A percentile compares a stretch with the other conserved stretches of the same genome.
phyloP scores from a whole-genome alignment of 2,797 vertebrate species.

The Meriones psammophilus region DNA sequence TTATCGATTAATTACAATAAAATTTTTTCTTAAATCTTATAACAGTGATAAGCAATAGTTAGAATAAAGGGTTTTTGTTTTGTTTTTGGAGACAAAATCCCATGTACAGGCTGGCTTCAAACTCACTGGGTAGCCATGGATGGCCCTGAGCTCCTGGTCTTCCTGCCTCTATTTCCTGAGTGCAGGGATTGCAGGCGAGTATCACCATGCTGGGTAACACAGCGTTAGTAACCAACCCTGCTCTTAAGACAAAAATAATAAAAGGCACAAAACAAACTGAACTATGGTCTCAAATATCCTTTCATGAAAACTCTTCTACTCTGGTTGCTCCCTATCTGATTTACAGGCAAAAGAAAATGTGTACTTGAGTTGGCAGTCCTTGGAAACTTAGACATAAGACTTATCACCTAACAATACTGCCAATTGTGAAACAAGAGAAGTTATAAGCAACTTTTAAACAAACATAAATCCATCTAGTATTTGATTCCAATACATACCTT shows the following conservation, averaged over 20 bases:
- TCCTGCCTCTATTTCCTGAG: neutral
- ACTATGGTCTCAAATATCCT: neutral
- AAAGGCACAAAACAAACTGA: neutral
- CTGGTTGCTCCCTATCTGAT: slow-evolving; percentile 11
- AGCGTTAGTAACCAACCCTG: neutral
- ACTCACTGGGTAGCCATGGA: neutral
- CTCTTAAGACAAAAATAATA: neutral
- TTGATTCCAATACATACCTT: neutral
- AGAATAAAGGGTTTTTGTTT: neutral
- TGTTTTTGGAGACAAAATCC: neutral
- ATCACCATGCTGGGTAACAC: too few relatives aligned
- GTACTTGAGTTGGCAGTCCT: neutral
- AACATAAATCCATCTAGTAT: neutral
- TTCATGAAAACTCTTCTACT: neutral
- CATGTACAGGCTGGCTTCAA: neutral
- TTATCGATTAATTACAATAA: neutral
- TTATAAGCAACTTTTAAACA: slow-evolving; percentile 27
- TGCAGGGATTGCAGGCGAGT: neutral
- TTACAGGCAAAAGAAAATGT: neutral
- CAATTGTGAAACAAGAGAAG: slow-evolving; percentile 13
- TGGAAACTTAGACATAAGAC: neutral
- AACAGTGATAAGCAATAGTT: neutral
- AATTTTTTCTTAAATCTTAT: neutral
- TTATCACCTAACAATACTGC: neutral
- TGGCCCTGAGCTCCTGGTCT: neutral